Evolutionary conservation across 2,888 invertebrate genomes (phyloP).

Genomic region (Agrilus mali): DNA sequence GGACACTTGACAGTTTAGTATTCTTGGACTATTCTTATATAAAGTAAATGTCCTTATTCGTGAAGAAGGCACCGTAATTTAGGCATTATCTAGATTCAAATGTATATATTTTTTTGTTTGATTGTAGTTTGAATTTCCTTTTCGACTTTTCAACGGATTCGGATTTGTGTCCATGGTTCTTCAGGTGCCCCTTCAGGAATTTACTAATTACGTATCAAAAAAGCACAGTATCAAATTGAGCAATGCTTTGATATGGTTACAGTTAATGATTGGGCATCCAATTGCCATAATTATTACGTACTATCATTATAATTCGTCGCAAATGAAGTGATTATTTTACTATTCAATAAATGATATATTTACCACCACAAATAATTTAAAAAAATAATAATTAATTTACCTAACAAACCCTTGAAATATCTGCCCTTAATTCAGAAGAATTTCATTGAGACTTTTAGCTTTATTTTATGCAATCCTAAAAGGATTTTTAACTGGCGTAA

Average conservation of each 20-base stretch:
- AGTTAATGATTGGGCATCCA: conserved; percentile 1
- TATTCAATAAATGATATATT: neutral
- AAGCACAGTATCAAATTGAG: conserved; percentile 1
- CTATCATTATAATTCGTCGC: conserved; percentile 1
- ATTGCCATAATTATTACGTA: neutral
- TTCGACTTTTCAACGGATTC: conserved; percentile 1
- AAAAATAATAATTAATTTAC: too few relatives aligned
- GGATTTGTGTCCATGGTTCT: neutral
- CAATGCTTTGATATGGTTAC: conserved; percentile 4
- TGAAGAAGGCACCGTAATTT: too few relatives aligned
- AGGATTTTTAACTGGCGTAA: too few relatives aligned
- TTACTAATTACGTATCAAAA: neutral
- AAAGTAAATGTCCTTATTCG: too few relatives aligned
- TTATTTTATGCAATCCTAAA: too few relatives aligned
- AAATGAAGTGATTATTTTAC: conserved; percentile 1
- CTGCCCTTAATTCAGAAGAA: too few relatives aligned
- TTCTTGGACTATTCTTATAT: too few relatives aligned
- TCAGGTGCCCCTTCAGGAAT: conserved; percentile 3
- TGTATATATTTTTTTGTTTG: neutral
- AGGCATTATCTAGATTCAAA: neutral
- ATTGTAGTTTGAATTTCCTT: conserved; percentile 5
- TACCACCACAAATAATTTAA: conserved; percentile 1
- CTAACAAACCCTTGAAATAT: too few relatives aligned
- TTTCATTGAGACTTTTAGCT: too few relatives aligned
- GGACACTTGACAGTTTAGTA: too few relatives aligned